Percentiles rank a stretch among this genome's conserved stretches.
These are phyloP conservation scores for Cephus pygmeus DNA, from an alignment of 2,888 invertebrate species.

Conservation along the genomic window DNA sequence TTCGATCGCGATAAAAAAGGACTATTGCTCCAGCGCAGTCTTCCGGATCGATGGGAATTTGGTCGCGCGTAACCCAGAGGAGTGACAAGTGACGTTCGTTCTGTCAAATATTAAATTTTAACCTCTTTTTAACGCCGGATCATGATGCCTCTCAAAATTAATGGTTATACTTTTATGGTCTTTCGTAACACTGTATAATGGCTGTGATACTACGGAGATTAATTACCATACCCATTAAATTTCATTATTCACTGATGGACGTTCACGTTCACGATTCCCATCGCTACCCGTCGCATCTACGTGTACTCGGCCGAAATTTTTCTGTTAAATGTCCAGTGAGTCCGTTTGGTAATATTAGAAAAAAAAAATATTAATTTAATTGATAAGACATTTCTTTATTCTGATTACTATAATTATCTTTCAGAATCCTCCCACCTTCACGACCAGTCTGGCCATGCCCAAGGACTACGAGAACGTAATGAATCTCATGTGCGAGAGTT, in stretches of 20 bases:
- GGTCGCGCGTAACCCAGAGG: not conserved
- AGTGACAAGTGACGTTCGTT: not conserved
- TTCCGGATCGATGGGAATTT: not conserved
- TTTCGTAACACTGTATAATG: not conserved
- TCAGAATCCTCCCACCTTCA: constrained; percentile 29
- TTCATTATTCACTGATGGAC: not conserved
- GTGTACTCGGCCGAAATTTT: not conserved
- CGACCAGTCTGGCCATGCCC: constrained; percentile 45
- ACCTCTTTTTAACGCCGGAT: not conserved
- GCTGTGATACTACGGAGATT: not conserved
- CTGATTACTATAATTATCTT: not conserved
- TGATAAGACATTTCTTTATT: not conserved
- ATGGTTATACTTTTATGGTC: not conserved
- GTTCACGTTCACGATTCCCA: not conserved
- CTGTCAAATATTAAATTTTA: not conserved
- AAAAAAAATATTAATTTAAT: too few species aligned
- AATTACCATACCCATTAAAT: not conserved
- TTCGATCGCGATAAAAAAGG: not conserved
- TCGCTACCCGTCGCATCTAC: not conserved
- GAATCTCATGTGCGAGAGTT: constrained; percentile 47
- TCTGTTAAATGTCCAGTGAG: not conserved
- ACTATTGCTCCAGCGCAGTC: not conserved
- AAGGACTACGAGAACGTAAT: constrained; percentile 46
- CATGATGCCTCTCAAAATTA: not conserved
- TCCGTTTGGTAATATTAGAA: not conserved